Evolutionary conservation across 1,140 invertebrate genomes (phyloP).

Genomic region (Fragariocoptes setiger): DNA sequence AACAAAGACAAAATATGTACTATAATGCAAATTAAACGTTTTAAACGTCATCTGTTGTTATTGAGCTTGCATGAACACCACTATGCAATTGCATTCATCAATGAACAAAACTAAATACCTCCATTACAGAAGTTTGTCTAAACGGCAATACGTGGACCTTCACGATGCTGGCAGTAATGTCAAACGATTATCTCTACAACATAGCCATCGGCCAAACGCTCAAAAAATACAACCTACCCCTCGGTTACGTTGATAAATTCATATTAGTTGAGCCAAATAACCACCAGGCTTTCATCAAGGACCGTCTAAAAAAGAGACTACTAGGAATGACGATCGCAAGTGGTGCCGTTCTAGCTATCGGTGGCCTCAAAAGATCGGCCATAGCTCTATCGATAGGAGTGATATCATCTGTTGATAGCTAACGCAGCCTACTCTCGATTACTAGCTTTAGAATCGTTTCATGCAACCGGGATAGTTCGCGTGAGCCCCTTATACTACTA

Average conservation of each 20-base stretch:
- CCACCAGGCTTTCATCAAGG: slow-evolving; percentile 54
- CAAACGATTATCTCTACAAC: slow-evolving; percentile 69
- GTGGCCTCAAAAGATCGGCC: slow-evolving; percentile 40
- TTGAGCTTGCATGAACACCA: too few relatives aligned
- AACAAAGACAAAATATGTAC: too few relatives aligned
- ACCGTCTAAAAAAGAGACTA: slow-evolving; percentile 57
- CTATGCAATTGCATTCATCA: too few relatives aligned
- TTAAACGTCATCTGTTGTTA: too few relatives aligned
- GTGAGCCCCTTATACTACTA: too few relatives aligned
- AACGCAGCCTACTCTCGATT: too few relatives aligned
- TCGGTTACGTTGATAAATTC: slow-evolving; percentile 46
- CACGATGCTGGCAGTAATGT: slow-evolving; percentile 36
- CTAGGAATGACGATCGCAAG: slow-evolving; percentile 58
- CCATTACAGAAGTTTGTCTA: too few relatives aligned
- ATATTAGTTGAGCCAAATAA: slow-evolving; percentile 64
- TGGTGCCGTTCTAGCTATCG: slow-evolving; percentile 39
- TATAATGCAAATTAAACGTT: too few relatives aligned
- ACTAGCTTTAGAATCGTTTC: too few relatives aligned
- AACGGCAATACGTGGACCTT: slow-evolving; percentile 36
- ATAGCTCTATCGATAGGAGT: slow-evolving; percentile 38
- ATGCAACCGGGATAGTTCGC: too few relatives aligned
- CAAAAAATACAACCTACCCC: slow-evolving; percentile 42
- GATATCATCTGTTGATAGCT: too few relatives aligned
- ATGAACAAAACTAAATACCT: too few relatives aligned
- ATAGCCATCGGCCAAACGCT: slow-evolving; percentile 71